These are phyloP conservation scores for human DNA, from an alignment of 2,113 vertebrate genomes.

Conservation along the genomic window DNA sequence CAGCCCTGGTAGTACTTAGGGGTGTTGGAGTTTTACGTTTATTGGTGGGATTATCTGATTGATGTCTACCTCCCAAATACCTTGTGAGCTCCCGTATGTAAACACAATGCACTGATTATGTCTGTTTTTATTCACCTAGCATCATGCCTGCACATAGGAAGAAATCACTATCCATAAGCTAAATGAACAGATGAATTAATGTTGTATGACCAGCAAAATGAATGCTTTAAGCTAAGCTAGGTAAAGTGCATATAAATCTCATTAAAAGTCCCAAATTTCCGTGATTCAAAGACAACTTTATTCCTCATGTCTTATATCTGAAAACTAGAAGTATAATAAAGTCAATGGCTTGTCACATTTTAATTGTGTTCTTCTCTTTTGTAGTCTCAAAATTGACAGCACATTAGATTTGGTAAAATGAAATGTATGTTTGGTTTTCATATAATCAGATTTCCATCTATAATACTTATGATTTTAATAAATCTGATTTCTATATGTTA, in stretches of 20 bases:
- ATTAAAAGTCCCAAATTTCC: neutral
- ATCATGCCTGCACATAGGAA: rapidly evolving
- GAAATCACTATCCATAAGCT: neutral
- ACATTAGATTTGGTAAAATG: neutral
- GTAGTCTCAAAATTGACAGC: neutral
- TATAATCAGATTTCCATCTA: neutral
- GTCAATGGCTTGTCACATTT: neutral
- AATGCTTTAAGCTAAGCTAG: neutral
- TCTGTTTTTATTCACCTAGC: neutral
- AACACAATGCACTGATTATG: rapidly evolving
- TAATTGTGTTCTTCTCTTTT: neutral
- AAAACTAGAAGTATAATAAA: neutral
- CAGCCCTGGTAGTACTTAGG: rapidly evolving
- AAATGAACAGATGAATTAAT: neutral
- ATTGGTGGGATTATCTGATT: neutral
- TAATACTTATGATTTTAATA: neutral
- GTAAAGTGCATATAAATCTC: no score
- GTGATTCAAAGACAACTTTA: neutral
- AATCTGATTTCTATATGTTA: neutral
- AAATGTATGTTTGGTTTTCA: neutral
- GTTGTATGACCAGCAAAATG: rapidly evolving
- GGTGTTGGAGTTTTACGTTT: neutral
- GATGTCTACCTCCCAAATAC: neutral
- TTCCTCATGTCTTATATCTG: neutral
- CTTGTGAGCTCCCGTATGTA: rapidly evolving